Percentiles rank a stretch among this genome's conserved stretches.
phyloP scores from a whole-genome alignment of 2,797 vertebrate species.

The Pangasius mekongensis region DNA sequence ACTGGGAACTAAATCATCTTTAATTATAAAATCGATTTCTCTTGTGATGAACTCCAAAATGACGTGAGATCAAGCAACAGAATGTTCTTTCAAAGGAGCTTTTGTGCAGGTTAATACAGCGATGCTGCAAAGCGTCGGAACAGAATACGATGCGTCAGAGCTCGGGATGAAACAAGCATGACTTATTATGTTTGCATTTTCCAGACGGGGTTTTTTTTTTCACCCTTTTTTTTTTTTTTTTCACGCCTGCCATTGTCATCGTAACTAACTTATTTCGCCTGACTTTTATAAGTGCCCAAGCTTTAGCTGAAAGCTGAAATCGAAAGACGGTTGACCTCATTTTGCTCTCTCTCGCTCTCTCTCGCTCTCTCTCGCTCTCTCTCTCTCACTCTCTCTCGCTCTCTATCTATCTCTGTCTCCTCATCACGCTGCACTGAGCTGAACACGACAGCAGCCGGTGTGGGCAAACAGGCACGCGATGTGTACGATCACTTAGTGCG shows the following conservation, averaged over 20 bases:
- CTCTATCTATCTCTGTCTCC: slow-evolving; percentile 9
- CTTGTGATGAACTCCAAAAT: background rate
- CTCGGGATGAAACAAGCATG: slow-evolving; percentile 9
- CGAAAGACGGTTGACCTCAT: slow-evolving; percentile 30
- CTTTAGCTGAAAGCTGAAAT: slow-evolving; percentile 32
- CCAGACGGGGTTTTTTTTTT: background rate
- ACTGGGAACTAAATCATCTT: background rate
- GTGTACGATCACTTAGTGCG: slow-evolving; percentile 55
- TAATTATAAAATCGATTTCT: background rate
- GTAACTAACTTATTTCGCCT: slow-evolving; percentile 24
- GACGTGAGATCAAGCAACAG: background rate
- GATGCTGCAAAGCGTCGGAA: no score
- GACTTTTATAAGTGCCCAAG: slow-evolving; percentile 8
- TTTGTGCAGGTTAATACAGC: background rate
- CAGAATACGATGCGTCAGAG: slow-evolving; percentile 3
- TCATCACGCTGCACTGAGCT: slow-evolving; percentile 44
- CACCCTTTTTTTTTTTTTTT: background rate
- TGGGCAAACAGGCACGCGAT: slow-evolving; percentile 54
- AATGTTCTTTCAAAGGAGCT: background rate
- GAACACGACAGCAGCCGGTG: slow-evolving; percentile 50
- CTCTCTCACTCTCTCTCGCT: slow-evolving; percentile 1
- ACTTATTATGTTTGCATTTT: slow-evolving; percentile 35
- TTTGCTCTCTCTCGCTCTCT: background rate
- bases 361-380: background rate
- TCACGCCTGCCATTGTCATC: slow-evolving; percentile 28